Evolutionary conservation across 2,113 vertebrate species (phyloP).

Genomic region (Hassar affinis): DNA sequence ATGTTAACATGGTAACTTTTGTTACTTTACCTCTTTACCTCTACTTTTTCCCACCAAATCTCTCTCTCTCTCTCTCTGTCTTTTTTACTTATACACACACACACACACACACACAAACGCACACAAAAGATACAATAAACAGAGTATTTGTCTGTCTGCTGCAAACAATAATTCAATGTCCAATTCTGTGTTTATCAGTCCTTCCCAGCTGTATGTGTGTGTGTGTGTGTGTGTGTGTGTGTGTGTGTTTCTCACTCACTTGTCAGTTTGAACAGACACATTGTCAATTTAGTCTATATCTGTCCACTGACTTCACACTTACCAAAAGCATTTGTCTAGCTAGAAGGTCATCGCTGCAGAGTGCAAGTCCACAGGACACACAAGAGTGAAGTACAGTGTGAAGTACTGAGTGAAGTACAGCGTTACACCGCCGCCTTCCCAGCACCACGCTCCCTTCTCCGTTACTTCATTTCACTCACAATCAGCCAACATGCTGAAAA

Average conservation of each 20-base stretch:
- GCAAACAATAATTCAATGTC: constrained; percentile 33
- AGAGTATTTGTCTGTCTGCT: constrained; percentile 43
- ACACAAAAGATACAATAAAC: constrained; percentile 21
- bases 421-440: not conserved
- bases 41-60: not conserved
- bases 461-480: not conserved
- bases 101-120: too few species aligned
- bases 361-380: not conserved
- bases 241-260: constrained; percentile 20
- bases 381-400: not conserved
- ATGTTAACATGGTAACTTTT: constrained; percentile 25
- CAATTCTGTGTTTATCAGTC: constrained; percentile 44
- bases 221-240: constrained; percentile 14
- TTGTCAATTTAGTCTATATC: constrained; percentile 48
- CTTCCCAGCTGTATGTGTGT: constrained; percentile 36
- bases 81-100: not conserved
- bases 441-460: not conserved
- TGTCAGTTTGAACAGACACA: constrained; percentile 46
- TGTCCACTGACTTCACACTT: constrained; percentile 36
- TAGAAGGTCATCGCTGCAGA: constrained; percentile 17
- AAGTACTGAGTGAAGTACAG: too few species aligned
- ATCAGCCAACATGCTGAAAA: not conserved
- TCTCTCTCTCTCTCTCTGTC: not conserved
- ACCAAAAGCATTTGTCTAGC: constrained; percentile 13
- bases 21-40: constrained; percentile 39